phyloP scores from a whole-genome alignment of 2,888 invertebrate species.

The Seira sanloemensis region DNA sequence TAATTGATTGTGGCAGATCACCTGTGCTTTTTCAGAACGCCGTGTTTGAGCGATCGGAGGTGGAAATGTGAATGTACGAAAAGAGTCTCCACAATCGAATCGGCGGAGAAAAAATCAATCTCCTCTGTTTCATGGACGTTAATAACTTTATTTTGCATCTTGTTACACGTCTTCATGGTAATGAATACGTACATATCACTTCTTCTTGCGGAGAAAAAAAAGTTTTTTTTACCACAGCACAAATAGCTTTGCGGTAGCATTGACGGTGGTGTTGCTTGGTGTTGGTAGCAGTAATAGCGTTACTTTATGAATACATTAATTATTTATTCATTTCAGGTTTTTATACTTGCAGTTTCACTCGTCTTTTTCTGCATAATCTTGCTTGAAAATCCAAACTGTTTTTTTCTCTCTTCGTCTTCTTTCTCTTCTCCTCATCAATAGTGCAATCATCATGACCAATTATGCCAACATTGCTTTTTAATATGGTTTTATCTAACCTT shows the following conservation, averaged over 20 bases:
- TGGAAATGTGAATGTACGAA: slow-evolving; percentile 38
- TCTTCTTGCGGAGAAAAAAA: background rate
- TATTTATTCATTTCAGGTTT: slow-evolving; percentile 65
- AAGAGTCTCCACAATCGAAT: slow-evolving; percentile 2
- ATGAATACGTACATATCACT: slow-evolving; percentile 15
- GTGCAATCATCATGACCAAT: slow-evolving; percentile 57
- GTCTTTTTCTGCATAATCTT: slow-evolving; percentile 8
- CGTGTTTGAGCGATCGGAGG: background rate
- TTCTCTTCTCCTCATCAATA: slow-evolving; percentile 23
- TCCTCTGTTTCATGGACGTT: slow-evolving; percentile 30
- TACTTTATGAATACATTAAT: slow-evolving; percentile 64
- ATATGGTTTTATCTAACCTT: slow-evolving; percentile 45
- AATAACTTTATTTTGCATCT: slow-evolving; percentile 57
- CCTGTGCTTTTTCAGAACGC: background rate
- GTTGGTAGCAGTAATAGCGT: slow-evolving; percentile 26
- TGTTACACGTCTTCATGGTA: slow-evolving; percentile 36
- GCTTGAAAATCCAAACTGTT: slow-evolving; percentile 45
- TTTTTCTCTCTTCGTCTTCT: slow-evolving; percentile 30
- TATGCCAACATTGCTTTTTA: slow-evolving; percentile 59
- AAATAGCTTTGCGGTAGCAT: slow-evolving; percentile 14
- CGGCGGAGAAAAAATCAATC: background rate
- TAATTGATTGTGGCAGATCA: slow-evolving; percentile 20
- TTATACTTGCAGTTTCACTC: slow-evolving; percentile 54
- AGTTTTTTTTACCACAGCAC: background rate
- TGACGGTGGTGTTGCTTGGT: slow-evolving; percentile 17